Evolutionary conservation across 2,797 vertebrate species (phyloP).

Genomic region (Pogoniulus pusillus): DNA sequence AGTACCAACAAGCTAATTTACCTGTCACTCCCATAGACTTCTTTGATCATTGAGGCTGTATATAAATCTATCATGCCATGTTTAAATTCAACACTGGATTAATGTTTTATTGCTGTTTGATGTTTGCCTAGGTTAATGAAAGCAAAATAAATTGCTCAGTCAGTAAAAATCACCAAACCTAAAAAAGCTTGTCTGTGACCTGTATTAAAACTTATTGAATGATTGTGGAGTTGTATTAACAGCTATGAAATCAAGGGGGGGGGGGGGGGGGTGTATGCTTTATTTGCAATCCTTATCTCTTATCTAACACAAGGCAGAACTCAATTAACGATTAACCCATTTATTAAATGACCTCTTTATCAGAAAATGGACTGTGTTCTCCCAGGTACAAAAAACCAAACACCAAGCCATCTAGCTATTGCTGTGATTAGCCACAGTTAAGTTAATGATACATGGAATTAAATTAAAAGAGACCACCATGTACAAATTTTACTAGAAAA

Average conservation of each 20-base stretch:
- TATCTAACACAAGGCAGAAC: not conserved
- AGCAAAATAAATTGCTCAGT: constrained; percentile 13
- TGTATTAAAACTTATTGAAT: not conserved
- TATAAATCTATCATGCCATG: not conserved
- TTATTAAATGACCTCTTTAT: not conserved
- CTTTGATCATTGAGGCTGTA: not conserved
- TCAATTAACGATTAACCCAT: constrained; percentile 11
- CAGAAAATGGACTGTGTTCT: not conserved
- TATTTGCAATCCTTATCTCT: not conserved
- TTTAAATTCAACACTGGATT: not conserved
- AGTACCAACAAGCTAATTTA: not conserved
- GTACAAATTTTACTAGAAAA: not conserved
- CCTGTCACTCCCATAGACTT: not conserved
- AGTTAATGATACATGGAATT: too few species aligned
- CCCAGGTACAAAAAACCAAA: not conserved
- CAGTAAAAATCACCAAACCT: not conserved
- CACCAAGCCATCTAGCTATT: not conserved
- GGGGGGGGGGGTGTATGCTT: not conserved
- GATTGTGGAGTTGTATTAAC: not conserved
- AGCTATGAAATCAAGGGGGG: not conserved
- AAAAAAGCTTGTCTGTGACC: not conserved
- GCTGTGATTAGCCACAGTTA: not conserved
- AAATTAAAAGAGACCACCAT: too few species aligned
- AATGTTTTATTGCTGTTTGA: not conserved
- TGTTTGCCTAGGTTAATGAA: not conserved